A percentile compares a stretch with the other conserved stretches of the same genome.
Conservation (phyloP, 2,888 invertebrate genomes). For the Beris morrisii region DNA sequence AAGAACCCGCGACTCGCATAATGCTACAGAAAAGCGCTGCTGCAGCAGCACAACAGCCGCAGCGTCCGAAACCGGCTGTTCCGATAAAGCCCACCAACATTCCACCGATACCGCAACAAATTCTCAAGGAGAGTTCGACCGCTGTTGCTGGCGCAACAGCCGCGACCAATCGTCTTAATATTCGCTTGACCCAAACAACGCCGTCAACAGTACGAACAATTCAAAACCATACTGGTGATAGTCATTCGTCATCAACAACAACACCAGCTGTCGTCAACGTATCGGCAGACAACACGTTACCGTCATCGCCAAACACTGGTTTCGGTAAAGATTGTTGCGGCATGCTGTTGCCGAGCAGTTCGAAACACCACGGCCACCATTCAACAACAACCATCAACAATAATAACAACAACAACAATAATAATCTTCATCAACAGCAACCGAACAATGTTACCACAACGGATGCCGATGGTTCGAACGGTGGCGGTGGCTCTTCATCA, state of each 20-base stretch:
- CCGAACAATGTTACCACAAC: not conserved
- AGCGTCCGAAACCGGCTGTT: slow-evolving; percentile 52
- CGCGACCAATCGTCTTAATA: not conserved
- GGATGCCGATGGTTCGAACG: not conserved
- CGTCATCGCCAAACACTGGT: slow-evolving; percentile 38
- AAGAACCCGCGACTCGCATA: no score
- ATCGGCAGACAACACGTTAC: slow-evolving; percentile 14
- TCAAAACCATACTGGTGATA: no score
- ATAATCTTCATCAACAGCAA: slow-evolving; percentile 2
- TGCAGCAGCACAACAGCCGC: slow-evolving; percentile 11
- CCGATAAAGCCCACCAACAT: slow-evolving; percentile 56
- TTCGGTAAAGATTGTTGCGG: slow-evolving; percentile 56
- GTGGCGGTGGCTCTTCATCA: not conserved
- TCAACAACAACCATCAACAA: slow-evolving; percentile 9
- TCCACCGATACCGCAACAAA: slow-evolving; percentile 49
- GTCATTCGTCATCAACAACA: slow-evolving; percentile 5
- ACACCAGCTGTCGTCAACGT: not conserved
- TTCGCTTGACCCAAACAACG: no score
- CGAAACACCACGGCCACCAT: slow-evolving; percentile 22
- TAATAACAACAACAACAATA: slow-evolving; percentile 25
- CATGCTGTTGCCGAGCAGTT: slow-evolving; percentile 47
- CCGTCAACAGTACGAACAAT: slow-evolving; percentile 1
- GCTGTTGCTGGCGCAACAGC: not conserved
- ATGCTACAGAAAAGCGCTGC: no score
- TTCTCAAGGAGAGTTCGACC: slow-evolving; percentile 6